Percentiles rank a stretch among this genome's conserved stretches.
Evolutionary conservation across 2,888 invertebrate genomes (phyloP).

Genomic region (Rhagium mordax): DNA sequence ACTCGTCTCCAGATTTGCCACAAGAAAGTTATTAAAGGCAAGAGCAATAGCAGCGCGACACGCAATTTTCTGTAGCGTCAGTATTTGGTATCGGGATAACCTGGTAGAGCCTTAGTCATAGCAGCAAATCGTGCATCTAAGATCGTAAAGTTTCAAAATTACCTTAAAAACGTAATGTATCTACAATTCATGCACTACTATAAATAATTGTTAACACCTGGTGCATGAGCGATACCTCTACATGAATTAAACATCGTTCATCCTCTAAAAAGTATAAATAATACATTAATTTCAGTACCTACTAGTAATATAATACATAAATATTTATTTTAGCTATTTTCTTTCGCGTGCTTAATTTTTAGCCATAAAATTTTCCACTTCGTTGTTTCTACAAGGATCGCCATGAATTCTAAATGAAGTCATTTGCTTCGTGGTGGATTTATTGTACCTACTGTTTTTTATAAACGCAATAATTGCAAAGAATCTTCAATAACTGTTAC

Average conservation of each 20-base stretch:
- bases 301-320: not conserved
- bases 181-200: not conserved
- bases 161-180: not conserved
- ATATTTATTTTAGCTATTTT: not conserved
- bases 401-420: not conserved
- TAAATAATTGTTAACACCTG: not conserved
- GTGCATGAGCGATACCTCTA: not conserved
- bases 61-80: no score
- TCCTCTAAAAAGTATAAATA: not conserved
- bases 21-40: no score
- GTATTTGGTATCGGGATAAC: no score
- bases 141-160: not conserved
- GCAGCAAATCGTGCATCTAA: no score
- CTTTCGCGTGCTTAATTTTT: not conserved
- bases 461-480: not conserved
- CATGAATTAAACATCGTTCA: not conserved
- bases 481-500: not conserved
- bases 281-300: not conserved
- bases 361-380: not conserved
- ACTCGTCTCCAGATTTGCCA: no score
- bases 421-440: not conserved
- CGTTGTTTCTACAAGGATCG: not conserved
- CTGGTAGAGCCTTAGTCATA: no score
- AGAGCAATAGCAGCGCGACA: no score
- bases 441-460: not conserved